Evolutionary conservation across 2,797 vertebrate genomes (phyloP).

Genomic region (Gobio occitaniae): DNA sequence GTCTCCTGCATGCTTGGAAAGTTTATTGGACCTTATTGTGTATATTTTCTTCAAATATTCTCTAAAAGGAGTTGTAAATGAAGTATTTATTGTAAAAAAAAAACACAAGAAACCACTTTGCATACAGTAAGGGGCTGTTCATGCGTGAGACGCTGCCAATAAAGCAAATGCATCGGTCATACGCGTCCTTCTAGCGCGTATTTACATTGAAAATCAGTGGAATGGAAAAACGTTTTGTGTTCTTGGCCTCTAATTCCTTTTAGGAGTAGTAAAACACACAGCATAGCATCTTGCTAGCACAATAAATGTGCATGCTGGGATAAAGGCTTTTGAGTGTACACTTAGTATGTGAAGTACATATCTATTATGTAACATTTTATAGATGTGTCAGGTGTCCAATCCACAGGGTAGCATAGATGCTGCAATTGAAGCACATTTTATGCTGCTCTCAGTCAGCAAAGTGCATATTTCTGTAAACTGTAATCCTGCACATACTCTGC

Average conservation of each 20-base stretch:
- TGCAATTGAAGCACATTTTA: background rate
- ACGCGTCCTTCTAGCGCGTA: too few relatives aligned
- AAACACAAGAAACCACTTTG: background rate
- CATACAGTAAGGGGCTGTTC: background rate
- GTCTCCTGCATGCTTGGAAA: background rate
- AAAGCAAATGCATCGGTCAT: too few relatives aligned
- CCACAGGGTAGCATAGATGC: background rate
- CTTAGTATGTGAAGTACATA: background rate
- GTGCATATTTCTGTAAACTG: constrained; percentile 12
- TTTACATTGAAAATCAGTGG: too few relatives aligned
- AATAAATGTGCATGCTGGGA: background rate
- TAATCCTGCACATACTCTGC: background rate
- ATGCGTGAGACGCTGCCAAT: too few relatives aligned
- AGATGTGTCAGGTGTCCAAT: background rate
- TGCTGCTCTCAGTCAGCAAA: background rate
- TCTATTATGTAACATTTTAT: constrained; percentile 1
- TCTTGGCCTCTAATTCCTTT: too few relatives aligned
- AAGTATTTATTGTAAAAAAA: too few relatives aligned
- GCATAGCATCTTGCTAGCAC: background rate
- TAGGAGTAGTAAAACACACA: background rate
- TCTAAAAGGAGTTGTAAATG: background rate
- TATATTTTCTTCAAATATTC: background rate
- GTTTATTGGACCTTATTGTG: background rate
- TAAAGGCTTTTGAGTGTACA: constrained; percentile 1
- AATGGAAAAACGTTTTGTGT: too few relatives aligned